Base-by-base conservation (phyloP, 2,888 invertebrate species). In the Entomobrya proxima region DNA sequence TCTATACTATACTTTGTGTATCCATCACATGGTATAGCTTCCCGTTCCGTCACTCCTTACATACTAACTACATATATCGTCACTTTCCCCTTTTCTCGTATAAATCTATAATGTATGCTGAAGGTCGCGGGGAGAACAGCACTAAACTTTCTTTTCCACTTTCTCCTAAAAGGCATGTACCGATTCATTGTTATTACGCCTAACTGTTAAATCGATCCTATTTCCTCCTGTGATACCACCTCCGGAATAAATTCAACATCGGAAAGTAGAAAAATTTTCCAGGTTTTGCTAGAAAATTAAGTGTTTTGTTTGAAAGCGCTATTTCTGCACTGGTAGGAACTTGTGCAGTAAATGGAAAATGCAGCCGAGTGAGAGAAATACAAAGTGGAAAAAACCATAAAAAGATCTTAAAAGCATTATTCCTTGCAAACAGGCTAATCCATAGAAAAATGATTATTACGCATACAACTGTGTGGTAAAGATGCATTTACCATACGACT, bases 1-100 rank as follows among this genome's bases (percentile, higher is more conserved):
- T 37, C 75, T 55, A 55, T 67, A 64, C 37, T 13, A 64, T 64
- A 32, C n/a, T 30, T n/a, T 27, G 47, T 44, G 64, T 11, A n/a
- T 72, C n/a, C 72, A 50, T 72, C 30, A 30, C 47, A 35, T 69
- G 32, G n/a, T 15, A 32, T 21, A 75, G 6, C 21, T 32, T 50
- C 75, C 75, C 37, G 55, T 37, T 75, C 37, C 35, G 55, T 75
- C 75, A 75, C 35, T 75, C 55, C 75, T 37, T 52, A 21, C 6
- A 44, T 47, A 72, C 55, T 24, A 32, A 74, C 35, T 47, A 50
- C 55, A 74, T 7, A 35, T 37, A n/a, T n/a, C 75, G 75, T 75
- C 75, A 75, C 72, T 44, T 52, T 50, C 9, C 55, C 55, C 7
- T 13, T 55, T 37, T 47, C 75, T 75, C 15, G 18, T 72, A 30